Evolutionary conservation across 2,888 invertebrate genomes (phyloP).

Genomic region (Hirtodrosophila alboralis): DNA sequence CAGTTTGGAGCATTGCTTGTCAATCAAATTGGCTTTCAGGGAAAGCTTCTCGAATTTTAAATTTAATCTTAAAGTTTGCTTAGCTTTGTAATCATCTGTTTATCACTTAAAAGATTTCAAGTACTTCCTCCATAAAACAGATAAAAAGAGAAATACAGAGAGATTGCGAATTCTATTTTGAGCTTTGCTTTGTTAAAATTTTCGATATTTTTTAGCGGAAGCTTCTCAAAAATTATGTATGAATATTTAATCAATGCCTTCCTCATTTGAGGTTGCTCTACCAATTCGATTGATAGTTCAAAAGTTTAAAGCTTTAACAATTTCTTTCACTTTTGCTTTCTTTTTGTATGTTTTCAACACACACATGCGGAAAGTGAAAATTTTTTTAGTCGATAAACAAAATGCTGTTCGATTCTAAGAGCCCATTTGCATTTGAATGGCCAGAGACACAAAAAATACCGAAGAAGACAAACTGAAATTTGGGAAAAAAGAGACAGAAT

Average conservation of each 20-base stretch:
- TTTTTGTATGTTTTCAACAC: constrained; percentile 26
- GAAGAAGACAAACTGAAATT: constrained; percentile 1
- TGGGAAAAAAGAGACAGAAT: background rate
- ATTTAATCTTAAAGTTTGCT: too few relatives aligned
- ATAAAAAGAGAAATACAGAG: background rate
- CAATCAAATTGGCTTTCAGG: too few relatives aligned
- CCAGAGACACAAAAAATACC: too few relatives aligned
- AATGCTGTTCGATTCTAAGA: constrained; percentile 35
- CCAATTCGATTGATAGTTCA: constrained; percentile 9
- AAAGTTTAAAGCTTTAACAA: constrained; percentile 8
- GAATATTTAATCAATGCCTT: constrained; percentile 22
- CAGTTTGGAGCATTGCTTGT: too few relatives aligned
- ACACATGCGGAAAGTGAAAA: constrained; percentile 50
- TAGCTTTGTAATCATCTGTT: too few relatives aligned
- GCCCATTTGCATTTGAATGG: constrained; percentile 46
- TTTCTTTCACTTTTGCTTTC: constrained; percentile 58
- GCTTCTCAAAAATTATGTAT: constrained; percentile 13
- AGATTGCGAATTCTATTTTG: background rate
- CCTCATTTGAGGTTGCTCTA: constrained; percentile 15
- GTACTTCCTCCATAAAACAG: background rate
- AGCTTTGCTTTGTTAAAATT: constrained; percentile 4
- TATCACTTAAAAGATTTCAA: too few relatives aligned
- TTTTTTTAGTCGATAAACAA: constrained; percentile 24
- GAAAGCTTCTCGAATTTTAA: too few relatives aligned
- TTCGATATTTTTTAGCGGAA: constrained; percentile 15